Evolutionary conservation across 2,888 invertebrate species (phyloP), one percentile per base, ranked within the genome.

Genomic region (Conchocele bisecta): DNA sequence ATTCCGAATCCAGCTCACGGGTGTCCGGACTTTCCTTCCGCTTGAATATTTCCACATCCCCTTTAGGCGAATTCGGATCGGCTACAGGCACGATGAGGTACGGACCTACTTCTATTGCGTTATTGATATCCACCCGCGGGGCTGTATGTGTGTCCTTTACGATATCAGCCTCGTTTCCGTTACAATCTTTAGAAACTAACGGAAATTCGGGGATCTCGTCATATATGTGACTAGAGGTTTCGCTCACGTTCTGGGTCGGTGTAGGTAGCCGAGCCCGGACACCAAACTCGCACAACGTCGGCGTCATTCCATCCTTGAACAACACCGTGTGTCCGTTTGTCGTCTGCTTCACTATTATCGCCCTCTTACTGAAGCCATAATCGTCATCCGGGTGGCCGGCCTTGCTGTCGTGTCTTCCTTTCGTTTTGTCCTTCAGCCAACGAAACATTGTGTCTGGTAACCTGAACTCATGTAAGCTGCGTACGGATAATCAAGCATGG

Each of bases 91-190:
- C 77, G 28, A 77, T 77, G 22, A 77, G 60, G 56, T 77, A 77
- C 42, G 77, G 77, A 15, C 77, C 77, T 24, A 77, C 77, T 60
- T 77, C 77, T 39, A 77, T 77, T 50, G 77, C 77, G 59, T 77
- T 67, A 56, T 37, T 59, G 33, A 77, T 65, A 74, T 77, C 77
- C 17, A 74, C 53, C 7, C 41, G 37, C 2, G 51, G 24, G 13
- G 26, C 41, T 1, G 31, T 29, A 6, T 41, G 42, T 24, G 73
- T 65, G 22, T 77, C 71, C 65, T 74, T 77, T 13, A 74, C 50
- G 22, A 77, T 64, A 41, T 77, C 77, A 13, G 68, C 71, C 22
- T 68, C 74, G 28, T 74, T 71, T 15, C 42, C 60, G 13, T 48
- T 48, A 17, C 33, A 15, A n/a, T 60, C 39, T 57, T 46, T 64